Base-by-base conservation (phyloP, 2,113 vertebrate genomes). In the Python bivittatus region DNA sequence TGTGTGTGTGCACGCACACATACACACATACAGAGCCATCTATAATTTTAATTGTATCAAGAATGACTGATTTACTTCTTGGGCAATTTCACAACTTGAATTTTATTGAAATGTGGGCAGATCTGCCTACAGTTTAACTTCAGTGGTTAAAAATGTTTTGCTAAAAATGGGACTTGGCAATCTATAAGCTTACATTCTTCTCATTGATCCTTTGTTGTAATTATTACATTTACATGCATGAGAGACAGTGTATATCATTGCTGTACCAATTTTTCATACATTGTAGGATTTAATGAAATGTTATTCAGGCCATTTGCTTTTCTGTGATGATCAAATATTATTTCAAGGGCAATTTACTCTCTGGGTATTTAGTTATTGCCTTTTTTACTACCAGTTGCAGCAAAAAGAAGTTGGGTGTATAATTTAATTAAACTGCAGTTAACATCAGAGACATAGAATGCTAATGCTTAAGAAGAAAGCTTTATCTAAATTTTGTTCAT, bases 361-460 rank as follows among this genome's bases (percentile, higher is more conserved):
- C 42, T 33, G 17, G 13, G 4, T 84, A 48, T 60, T 85, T 57
- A 54, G 48, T 61, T 79, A 52, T 86, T 33, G 64, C 17, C 23
- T n/a, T 7, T 91, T 84, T 52, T 33, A 61, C 58, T 86, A 42
- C 48, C 42, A 72, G 20, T 38, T 56, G 44, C n/a, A 27, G 33
- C 58, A 64, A n/a, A 68, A 86, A 68, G 57, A 64, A 29, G n/a
- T 54, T 86, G 84, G 57, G 20, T 4, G 11, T 42, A 68, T 33
- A 72, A 42, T 72, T 86, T 54, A 72, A 91, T 60, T 91, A 91
- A 60, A 3, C 27, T 72, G 84, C 48, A 54, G 48, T 87, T 91
- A 15, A 42, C 22, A 25, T 10, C 61, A 23, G 52, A 54, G 27
- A 91, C 58, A 87, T 20, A 11, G 22, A 52, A 61, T 85, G 84